phyloP scores from a whole-genome alignment of 2,888 invertebrate genomes.

The Cheilosia vernalis region DNA sequence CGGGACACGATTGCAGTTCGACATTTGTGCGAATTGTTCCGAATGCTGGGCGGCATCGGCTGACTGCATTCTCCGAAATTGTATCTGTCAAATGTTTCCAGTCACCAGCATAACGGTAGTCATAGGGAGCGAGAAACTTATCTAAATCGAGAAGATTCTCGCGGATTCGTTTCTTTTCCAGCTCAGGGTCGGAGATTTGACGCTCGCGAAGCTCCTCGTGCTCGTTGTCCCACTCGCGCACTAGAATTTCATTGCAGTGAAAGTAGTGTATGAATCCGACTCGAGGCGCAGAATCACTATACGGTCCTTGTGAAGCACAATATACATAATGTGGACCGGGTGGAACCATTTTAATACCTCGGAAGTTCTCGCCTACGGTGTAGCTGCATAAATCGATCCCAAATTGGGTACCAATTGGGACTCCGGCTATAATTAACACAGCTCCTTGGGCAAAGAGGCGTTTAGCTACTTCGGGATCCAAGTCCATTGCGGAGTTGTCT shows the following conservation, averaged over 20 bases:
- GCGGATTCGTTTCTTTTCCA: conserved; percentile 82
- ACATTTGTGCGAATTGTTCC: conserved; percentile 92
- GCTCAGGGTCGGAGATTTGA: conserved; percentile 80
- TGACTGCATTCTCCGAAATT: conserved; percentile 87
- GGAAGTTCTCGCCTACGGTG: conserved; percentile 94
- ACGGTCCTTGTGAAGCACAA: conserved; percentile 86
- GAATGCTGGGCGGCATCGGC: conserved; percentile 87
- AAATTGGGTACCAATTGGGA: conserved; percentile 96
- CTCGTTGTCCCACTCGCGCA: conserved; percentile 93
- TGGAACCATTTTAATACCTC: conserved; percentile 99
- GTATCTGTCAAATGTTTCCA: conserved; percentile 89
- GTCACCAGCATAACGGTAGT: conserved; percentile 93
- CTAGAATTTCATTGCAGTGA: conserved; percentile 91
- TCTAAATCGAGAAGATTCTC: conserved; percentile 81
- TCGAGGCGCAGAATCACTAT: conserved; percentile 88
- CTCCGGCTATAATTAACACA: conserved; percentile 91
- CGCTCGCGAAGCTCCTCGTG: conserved; percentile 88
- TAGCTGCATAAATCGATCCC: conserved; percentile 95
- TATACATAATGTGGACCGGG: conserved; percentile 97
- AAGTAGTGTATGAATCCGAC: conserved; percentile 95
- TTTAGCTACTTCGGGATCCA: conserved; percentile 91
- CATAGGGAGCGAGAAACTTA: conserved; percentile 93
- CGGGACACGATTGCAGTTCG: conserved; percentile 89
- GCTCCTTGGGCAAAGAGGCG: conserved; percentile 92
- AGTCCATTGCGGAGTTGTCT: conserved; percentile 83